These are phyloP conservation scores for Onychostruthus taczanowskii DNA, from an alignment of 2,113 vertebrate genomes.

Conservation along the genomic window DNA sequence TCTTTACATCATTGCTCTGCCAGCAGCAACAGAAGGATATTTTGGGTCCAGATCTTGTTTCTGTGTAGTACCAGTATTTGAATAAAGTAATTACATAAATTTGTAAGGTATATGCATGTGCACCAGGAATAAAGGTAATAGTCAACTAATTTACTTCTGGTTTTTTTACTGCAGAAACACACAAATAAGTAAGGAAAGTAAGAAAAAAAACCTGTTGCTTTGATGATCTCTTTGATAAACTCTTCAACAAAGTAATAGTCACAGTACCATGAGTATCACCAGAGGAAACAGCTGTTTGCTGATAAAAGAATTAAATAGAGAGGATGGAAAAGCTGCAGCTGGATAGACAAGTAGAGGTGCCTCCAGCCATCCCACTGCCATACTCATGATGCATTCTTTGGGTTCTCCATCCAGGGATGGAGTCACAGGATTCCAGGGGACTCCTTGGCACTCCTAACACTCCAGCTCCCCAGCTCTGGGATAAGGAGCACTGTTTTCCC, in stretches of 20 bases:
- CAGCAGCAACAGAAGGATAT: neutral
- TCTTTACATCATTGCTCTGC: neutral
- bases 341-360: neutral
- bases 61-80: neutral
- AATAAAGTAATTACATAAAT: neutral
- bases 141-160: neutral
- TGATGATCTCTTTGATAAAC: neutral
- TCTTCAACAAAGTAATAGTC: neutral
- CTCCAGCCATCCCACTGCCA: neutral
- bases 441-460: accelerated
- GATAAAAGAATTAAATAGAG: neutral
- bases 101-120: neutral
- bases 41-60: neutral
- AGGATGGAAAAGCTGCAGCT: neutral
- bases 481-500: neutral
- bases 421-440: neutral
- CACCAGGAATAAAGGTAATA: neutral
- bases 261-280: neutral
- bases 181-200: neutral
- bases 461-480: neutral
- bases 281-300: neutral
- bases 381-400: neutral
- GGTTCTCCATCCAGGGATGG: neutral
- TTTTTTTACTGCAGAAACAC: neutral
- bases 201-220: neutral